Percentiles rank a stretch among this genome's conserved stretches.
These are phyloP conservation scores for Eulemur macaco DNA, from an alignment of 2,113 vertebrate genomes.

Conservation along the genomic window DNA sequence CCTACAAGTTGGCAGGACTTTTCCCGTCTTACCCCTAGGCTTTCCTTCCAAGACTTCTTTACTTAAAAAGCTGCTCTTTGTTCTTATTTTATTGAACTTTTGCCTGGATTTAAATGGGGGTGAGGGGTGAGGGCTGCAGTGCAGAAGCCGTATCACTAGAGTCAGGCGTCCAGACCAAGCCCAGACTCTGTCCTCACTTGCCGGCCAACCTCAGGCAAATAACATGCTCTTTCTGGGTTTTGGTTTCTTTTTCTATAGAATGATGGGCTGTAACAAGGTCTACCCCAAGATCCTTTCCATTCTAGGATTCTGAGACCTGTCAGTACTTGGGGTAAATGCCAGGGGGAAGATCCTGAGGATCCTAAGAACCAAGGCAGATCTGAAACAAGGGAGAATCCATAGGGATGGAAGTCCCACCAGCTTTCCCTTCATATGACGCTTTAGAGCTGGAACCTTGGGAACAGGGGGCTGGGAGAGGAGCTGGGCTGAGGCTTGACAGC, in stretches of 20 bases:
- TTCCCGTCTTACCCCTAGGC: background rate
- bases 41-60: background rate
- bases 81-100: background rate
- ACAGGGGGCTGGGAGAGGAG: background rate
- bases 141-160: background rate
- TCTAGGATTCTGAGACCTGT: background rate
- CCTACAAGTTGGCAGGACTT: background rate
- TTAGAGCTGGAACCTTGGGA: background rate
- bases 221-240: background rate
- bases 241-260: background rate
- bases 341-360: background rate
- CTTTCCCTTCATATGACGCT: background rate
- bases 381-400: background rate
- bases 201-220: background rate
- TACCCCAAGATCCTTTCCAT: background rate
- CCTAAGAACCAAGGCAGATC: background rate
- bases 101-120: background rate
- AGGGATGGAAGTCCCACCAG: no score
- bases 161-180: background rate
- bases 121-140: rapidly evolving
- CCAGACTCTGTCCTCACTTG: background rate
- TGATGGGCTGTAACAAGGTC: background rate
- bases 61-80: background rate
- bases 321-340: background rate
- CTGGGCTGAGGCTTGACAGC: constrained; percentile 43